Conservation (phyloP, 2,113 vertebrate species). For the Mustelus asterias region DNA sequence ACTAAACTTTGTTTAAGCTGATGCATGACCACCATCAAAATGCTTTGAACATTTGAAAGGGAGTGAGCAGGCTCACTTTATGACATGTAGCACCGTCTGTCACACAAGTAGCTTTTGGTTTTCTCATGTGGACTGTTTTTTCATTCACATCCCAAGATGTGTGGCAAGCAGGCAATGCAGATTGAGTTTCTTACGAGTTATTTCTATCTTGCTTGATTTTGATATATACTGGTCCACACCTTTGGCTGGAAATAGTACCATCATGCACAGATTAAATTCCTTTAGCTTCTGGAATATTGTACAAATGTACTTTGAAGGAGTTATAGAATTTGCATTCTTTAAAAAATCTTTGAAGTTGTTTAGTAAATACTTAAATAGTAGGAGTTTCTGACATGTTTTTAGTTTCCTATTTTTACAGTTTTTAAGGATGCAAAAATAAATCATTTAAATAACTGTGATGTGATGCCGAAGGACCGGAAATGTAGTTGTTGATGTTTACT, state of each 20-base stretch:
- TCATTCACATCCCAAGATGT: not conserved
- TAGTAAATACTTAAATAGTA: not conserved
- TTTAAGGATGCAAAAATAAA: conserved; percentile 26
- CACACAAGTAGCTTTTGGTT: not conserved
- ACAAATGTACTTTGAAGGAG: conserved; percentile 5
- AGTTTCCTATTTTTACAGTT: conserved; percentile 17
- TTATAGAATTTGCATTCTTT: conserved; percentile 6
- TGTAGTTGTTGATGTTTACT: conserved; percentile 32
- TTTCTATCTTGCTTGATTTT: conserved; percentile 13
- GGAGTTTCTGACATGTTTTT: conserved; percentile 25
- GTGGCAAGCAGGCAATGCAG: not conserved
- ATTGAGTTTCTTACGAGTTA: not conserved
- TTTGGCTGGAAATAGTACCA: not conserved
- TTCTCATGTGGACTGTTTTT: conserved; percentile 20
- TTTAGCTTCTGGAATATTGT: not conserved
- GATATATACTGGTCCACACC: not conserved
- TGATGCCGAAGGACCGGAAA: not conserved
- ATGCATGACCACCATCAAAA: conserved; percentile 13
- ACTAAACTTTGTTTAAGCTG: not conserved
- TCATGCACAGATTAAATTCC: not conserved
- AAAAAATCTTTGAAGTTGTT: not conserved
- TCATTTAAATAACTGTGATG: not conserved
- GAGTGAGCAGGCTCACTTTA: conserved; percentile 30
- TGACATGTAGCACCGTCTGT: not conserved
- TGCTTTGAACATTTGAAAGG: not conserved